Conservation (phyloP, 2,797 vertebrate species). For the Huso huso region DNA sequence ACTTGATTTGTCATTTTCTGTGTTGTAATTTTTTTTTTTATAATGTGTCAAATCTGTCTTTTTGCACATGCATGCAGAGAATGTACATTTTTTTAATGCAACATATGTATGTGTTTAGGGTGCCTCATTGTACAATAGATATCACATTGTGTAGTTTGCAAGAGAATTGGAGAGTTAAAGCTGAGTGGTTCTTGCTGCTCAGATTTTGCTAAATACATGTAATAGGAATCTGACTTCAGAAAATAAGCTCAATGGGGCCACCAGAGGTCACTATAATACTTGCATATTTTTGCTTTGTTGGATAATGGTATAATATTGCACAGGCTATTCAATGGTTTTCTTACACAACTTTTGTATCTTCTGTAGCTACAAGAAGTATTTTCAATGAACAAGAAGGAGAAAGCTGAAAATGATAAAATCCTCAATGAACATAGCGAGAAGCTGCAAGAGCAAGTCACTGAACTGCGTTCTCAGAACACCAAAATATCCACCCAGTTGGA, state of each 20-base stretch:
- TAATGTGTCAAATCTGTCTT: too few relatives aligned
- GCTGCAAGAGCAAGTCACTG: conserved; percentile 84
- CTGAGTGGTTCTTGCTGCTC: too few relatives aligned
- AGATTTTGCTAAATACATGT: too few relatives aligned
- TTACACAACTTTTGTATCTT: neutral
- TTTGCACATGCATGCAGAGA: too few relatives aligned
- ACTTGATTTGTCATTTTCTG: too few relatives aligned
- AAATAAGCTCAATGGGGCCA: conserved; percentile 3
- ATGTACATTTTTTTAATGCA: too few relatives aligned
- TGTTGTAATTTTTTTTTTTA: too few relatives aligned
- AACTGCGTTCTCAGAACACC: conserved; percentile 80
- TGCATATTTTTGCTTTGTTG: neutral
- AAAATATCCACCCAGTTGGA: conserved; percentile 91
- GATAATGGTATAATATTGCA: neutral
- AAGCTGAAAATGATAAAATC: conserved; percentile 70
- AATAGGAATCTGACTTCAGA: too few relatives aligned
- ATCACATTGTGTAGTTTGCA: too few relatives aligned
- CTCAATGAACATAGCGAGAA: conserved; percentile 76
- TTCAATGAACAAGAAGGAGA: conserved; percentile 81
- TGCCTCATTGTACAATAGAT: too few relatives aligned
- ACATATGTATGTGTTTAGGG: too few relatives aligned
- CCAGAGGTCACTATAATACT: conserved; percentile 28
- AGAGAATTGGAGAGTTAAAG: too few relatives aligned
- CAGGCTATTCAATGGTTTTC: neutral
- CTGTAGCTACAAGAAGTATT: conserved; percentile 86